These are phyloP conservation scores for Odontomachus brunneus DNA, from an alignment of 1,140 invertebrate species.

Conservation along the genomic window DNA sequence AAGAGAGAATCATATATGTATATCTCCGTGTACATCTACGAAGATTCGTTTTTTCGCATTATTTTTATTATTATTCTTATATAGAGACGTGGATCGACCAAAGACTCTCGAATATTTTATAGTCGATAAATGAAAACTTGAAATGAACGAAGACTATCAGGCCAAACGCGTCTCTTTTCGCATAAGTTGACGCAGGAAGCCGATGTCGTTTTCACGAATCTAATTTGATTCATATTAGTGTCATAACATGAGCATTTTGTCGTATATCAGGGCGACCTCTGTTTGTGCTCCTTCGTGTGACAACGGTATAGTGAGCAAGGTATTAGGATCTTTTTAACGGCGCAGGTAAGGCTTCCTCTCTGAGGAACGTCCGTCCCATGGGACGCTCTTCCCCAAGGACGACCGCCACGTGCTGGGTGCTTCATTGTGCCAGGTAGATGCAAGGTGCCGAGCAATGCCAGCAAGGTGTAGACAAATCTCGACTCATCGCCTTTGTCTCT, in stretches of 20 bases:
- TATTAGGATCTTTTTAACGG: conserved; percentile 70
- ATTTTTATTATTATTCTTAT: not conserved
- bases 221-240: not conserved
- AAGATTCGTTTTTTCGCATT: not conserved
- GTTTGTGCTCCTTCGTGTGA: conserved; percentile 39
- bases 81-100: not conserved
- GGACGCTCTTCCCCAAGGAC: conserved; percentile 59
- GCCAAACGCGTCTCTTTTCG: not conserved
- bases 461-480: conserved; percentile 67
- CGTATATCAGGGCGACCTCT: not conserved
- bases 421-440: conserved; percentile 50
- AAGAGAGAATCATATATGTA: no score
- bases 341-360: conserved; percentile 73
- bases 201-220: not conserved
- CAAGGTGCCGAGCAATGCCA: conserved; percentile 71
- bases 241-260: conserved; percentile 5
- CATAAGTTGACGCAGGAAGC: not conserved
- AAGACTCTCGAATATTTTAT: not conserved
- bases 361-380: conserved; percentile 70
- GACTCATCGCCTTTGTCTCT: not conserved
- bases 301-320: conserved; percentile 68
- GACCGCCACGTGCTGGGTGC: conserved; percentile 67
- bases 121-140: no score
- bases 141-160: not conserved
- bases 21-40: no score